Conservation (phyloP, 2,888 invertebrate genomes). For the Camptogramma bilineatum region DNA sequence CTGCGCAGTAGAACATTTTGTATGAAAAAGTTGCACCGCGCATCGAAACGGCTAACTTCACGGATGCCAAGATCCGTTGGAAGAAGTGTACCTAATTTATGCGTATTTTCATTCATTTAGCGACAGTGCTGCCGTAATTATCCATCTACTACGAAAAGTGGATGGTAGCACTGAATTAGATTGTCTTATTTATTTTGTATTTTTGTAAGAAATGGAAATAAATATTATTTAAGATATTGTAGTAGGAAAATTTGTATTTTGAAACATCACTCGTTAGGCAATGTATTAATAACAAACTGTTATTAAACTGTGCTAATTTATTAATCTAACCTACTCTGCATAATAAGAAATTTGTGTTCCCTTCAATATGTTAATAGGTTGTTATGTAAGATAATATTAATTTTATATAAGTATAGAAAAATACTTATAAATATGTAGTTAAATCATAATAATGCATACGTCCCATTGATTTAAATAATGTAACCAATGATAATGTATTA, state of each 20-base stretch:
- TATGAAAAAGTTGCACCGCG: too few relatives aligned
- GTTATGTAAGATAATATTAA: not conserved
- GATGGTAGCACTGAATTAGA: slow-evolving; percentile 11
- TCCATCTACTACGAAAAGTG: not conserved
- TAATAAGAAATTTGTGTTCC: not conserved
- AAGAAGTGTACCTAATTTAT: too few relatives aligned
- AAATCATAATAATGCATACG: slow-evolving; percentile 28
- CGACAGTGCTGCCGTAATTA: not conserved
- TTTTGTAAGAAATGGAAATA: not conserved
- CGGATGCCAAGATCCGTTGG: too few relatives aligned
- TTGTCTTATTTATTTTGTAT: slow-evolving; percentile 2
- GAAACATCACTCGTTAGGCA: not conserved
- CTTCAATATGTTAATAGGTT: not conserved
- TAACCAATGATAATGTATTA: slow-evolving; percentile 16
- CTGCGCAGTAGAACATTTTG: too few relatives aligned
- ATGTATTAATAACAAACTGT: slow-evolving; percentile 2
- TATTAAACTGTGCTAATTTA: slow-evolving; percentile 6
- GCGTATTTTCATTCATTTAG: not conserved
- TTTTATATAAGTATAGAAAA: not conserved
- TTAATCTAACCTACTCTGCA: not conserved
- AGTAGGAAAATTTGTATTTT: slow-evolving; percentile 10
- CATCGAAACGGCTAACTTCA: too few relatives aligned
- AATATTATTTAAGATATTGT: not conserved
- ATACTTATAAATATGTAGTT: slow-evolving; percentile 7
- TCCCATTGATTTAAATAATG: slow-evolving; percentile 24